Percentiles rank a stretch among this genome's conserved stretches.
phyloP scores from a whole-genome alignment of 2,113 vertebrate species.

The Morone chrysops region DNA sequence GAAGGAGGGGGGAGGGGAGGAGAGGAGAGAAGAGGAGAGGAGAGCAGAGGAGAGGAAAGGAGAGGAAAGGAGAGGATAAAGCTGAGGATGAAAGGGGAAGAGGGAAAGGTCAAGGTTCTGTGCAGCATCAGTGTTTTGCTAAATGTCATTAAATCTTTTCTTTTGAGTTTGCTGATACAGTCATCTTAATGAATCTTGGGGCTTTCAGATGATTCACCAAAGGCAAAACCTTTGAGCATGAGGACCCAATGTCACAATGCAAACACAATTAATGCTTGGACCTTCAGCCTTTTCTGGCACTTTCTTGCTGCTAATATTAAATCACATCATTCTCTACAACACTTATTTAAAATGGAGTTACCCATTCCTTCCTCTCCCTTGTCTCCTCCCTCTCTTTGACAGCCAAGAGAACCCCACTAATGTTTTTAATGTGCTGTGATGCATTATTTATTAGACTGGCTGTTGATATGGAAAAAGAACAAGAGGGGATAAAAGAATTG shows the following conservation, averaged over 20 bases:
- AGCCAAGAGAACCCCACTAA: constrained; percentile 80
- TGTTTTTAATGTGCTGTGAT: constrained; percentile 84
- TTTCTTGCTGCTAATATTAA: constrained; percentile 63
- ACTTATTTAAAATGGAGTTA: constrained; percentile 74
- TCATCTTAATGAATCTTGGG: constrained; percentile 57
- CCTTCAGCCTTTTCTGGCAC: constrained; percentile 56
- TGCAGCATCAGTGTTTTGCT: constrained; percentile 76
- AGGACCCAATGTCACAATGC: constrained; percentile 28
- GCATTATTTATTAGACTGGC: constrained; percentile 85
- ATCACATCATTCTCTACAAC: constrained; percentile 73
- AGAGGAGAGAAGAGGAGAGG: not conserved
- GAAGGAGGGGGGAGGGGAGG: not conserved
- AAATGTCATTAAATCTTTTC: constrained; percentile 75
- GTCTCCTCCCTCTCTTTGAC: constrained; percentile 70
- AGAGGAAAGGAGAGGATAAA: constrained; percentile 33
- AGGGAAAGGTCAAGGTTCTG: constrained; percentile 69
- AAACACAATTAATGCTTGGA: constrained; percentile 67
- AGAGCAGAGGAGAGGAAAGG: constrained; percentile 24
- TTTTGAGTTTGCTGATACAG: constrained; percentile 66
- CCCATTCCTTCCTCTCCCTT: constrained; percentile 54
- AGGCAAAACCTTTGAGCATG: constrained; percentile 40
- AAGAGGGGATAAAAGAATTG: constrained; percentile 56
- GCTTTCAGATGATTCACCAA: constrained; percentile 62
- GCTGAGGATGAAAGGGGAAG: constrained; percentile 37
- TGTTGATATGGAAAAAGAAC: constrained; percentile 80